Evolutionary conservation across 53 echinoderm and acorn worm genomes (phyloP).

Genomic region (Arbacia lixula): DNA sequence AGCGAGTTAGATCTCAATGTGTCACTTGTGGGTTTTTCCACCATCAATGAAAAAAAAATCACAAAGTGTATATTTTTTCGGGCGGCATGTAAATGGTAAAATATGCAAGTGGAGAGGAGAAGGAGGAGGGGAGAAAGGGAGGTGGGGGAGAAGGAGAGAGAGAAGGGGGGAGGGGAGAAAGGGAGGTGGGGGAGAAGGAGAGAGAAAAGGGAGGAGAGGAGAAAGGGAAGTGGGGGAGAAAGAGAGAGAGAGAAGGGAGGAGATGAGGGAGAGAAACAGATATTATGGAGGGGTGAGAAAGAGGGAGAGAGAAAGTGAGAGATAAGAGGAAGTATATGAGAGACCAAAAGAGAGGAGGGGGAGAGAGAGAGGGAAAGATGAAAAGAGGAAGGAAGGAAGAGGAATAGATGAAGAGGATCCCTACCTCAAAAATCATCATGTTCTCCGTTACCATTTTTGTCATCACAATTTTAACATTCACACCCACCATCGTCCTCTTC

Average conservation of each 20-base stretch:
- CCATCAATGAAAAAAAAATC: too few species aligned
- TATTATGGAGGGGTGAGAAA: not conserved
- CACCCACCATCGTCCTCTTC: too few species aligned
- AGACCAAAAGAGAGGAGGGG: not conserved
- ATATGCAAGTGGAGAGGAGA: not conserved
- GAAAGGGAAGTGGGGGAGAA: not conserved
- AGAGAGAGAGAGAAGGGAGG: not conserved
- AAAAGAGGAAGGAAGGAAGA: not conserved
- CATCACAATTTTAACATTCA: too few species aligned
- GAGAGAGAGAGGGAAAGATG: not conserved
- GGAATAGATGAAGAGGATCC: not conserved
- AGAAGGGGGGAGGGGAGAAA: not conserved
- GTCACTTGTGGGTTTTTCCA: too few species aligned
- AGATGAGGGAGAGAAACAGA: not conserved
- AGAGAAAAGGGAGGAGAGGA: not conserved
- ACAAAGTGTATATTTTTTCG: too few species aligned
- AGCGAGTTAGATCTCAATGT: too few species aligned
- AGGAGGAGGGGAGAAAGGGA: not conserved
- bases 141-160: not conserved
- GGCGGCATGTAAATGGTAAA: too few species aligned
- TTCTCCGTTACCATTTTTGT: too few species aligned
- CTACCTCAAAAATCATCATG: too few species aligned
- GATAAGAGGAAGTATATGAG: not conserved
- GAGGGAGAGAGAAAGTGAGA: not conserved
- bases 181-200: not conserved